Evolutionary conservation across 2,888 invertebrate genomes (phyloP).

Genomic region (Caradrina kadenii): DNA sequence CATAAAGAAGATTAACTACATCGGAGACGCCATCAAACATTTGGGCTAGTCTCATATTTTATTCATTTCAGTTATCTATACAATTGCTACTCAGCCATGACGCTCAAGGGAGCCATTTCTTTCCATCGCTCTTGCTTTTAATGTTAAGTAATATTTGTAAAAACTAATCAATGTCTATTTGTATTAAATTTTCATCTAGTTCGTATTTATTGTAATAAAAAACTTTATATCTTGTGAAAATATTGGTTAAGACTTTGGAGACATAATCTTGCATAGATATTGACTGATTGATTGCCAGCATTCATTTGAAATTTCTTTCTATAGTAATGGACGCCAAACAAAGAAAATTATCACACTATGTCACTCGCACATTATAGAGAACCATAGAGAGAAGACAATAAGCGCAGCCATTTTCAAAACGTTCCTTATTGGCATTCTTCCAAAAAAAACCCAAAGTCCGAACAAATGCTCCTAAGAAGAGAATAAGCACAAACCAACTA

Average conservation of each 20-base stretch:
- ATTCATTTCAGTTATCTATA: slow-evolving; percentile 28
- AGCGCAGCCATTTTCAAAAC: no score
- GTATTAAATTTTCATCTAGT: no score
- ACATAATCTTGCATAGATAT: no score
- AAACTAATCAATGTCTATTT: no score
- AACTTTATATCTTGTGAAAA: no score
- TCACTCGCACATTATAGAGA: no score
- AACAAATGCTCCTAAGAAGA: slow-evolving; percentile 37
- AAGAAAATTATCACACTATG: no score
- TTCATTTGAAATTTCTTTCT: neutral
- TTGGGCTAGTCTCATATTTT: slow-evolving; percentile 1
- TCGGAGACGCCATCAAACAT: neutral
- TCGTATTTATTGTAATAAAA: no score
- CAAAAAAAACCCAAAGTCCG: slow-evolving; percentile 28
- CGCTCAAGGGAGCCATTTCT: slow-evolving; percentile 40
- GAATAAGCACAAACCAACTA: slow-evolving; percentile 36
- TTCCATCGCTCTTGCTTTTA: slow-evolving; percentile 24
- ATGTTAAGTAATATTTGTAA: no score
- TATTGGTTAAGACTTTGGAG: no score
- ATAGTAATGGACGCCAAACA: neutral
- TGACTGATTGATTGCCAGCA: no score
- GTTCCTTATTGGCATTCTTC: neutral
- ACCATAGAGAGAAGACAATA: no score
- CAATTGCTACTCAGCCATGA: slow-evolving; percentile 23
- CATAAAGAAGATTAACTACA: neutral